Percentiles rank a stretch among this genome's conserved stretches.
These are phyloP conservation scores for Spheniscus humboldti DNA, from an alignment of 2,797 vertebrate genomes.

Conservation along the genomic window DNA sequence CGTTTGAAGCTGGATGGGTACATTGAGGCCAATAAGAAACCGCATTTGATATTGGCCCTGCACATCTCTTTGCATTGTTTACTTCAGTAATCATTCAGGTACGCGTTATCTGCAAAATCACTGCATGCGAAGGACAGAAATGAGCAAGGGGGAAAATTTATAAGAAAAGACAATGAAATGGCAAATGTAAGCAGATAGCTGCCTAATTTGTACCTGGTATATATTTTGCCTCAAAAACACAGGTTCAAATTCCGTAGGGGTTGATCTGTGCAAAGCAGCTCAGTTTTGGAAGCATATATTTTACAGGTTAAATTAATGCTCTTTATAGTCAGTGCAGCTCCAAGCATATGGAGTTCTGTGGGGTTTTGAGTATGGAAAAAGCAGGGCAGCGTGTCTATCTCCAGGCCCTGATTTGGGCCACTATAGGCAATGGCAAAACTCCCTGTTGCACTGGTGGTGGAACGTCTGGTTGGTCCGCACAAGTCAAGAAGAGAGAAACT, in stretches of 20 bases:
- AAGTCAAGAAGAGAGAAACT: background rate
- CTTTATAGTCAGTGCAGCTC: background rate
- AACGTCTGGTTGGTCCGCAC: background rate
- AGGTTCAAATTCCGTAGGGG: background rate
- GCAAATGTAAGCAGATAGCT: background rate
- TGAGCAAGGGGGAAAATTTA: background rate
- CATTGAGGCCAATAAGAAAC: background rate
- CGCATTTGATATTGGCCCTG: background rate
- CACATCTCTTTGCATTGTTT: background rate
- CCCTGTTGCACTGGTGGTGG: background rate
- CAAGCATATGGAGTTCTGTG: background rate
- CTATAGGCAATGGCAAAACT: background rate
- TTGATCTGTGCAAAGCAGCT: background rate
- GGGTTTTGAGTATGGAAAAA: background rate
- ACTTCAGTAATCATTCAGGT: background rate
- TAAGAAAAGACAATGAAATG: background rate
- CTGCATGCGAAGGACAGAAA: background rate
- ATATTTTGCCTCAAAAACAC: background rate
- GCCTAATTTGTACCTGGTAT: background rate
- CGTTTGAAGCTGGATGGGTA: background rate
- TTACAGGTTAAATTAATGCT: background rate
- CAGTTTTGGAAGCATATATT: background rate
- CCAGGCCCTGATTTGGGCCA: background rate
- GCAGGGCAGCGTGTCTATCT: rapidly evolving
- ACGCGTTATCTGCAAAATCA: background rate